Conservation (phyloP, 1,140 invertebrate species). For the Drosophila parabipectinata region DNA sequence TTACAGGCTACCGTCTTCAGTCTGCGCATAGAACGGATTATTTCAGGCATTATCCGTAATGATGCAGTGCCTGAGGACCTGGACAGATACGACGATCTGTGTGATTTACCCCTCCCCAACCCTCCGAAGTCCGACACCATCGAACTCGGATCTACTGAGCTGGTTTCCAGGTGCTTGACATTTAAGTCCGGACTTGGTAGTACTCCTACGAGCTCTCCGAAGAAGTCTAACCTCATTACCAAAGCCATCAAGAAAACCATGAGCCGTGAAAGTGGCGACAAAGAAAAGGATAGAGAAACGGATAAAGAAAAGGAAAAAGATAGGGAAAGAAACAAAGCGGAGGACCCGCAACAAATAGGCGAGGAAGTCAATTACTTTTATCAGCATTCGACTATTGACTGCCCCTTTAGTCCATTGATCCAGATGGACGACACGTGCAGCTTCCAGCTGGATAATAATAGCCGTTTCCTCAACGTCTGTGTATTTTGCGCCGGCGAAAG, state of each 20-base stretch:
- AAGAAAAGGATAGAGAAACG: constrained; percentile 25
- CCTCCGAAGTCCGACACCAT: neutral
- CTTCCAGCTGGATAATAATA: constrained; percentile 88
- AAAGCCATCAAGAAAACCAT: constrained; percentile 79
- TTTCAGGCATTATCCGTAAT: constrained; percentile 80
- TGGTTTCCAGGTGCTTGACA: constrained; percentile 35
- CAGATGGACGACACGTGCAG: constrained; percentile 88
- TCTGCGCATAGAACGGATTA: constrained; percentile 86
- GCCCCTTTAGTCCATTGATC: constrained; percentile 87
- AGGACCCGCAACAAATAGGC: constrained; percentile 6
- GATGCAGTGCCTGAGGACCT: constrained; percentile 79
- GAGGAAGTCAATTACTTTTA: constrained; percentile 74
- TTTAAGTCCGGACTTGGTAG: constrained; percentile 31
- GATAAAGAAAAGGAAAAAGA: constrained; percentile 30
- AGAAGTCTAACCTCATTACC: constrained; percentile 74
- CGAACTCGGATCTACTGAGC: constrained; percentile 9
- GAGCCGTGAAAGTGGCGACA: constrained; percentile 61
- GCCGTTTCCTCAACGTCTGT: constrained; percentile 92
- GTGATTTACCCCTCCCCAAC: constrained; percentile 35
- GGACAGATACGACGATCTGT: constrained; percentile 77
- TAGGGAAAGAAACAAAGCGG: constrained; percentile 16
- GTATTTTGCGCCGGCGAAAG: constrained; percentile 89
- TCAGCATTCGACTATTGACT: constrained; percentile 82
- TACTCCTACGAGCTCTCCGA: constrained; percentile 81
- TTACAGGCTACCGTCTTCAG: constrained; percentile 84